Conservation (phyloP, 2,888 invertebrate genomes). For the Phaonia tiefii region DNA sequence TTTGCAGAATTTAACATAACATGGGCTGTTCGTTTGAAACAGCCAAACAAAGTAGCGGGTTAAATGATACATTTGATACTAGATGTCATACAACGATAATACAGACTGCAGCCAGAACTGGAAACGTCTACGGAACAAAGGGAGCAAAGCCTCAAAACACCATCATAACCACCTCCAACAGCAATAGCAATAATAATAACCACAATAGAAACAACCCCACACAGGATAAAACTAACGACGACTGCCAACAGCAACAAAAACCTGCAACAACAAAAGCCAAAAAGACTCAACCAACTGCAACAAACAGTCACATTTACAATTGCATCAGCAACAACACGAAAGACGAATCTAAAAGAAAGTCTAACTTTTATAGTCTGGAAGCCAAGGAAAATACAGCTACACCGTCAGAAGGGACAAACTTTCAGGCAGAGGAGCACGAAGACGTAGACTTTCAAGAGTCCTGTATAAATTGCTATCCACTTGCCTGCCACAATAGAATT, state of each 20-base stretch:
- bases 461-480: conserved; percentile 54
- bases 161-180: conserved; percentile 36
- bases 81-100: conserved; percentile 57
- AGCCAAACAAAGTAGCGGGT: conserved; percentile 70
- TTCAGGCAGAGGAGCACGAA: conserved; percentile 52
- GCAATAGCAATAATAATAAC: conserved; percentile 41
- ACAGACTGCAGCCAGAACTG: conserved; percentile 62
- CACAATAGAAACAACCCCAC: conserved; percentile 56
- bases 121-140: conserved; percentile 45
- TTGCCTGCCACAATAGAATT: conserved; percentile 58
- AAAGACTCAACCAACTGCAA: conserved; percentile 53
- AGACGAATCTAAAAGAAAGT: conserved; percentile 40
- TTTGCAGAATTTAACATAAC: conserved; percentile 91
- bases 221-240: conserved; percentile 45
- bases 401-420: conserved; percentile 50
- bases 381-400: conserved; percentile 23
- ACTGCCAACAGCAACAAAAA: conserved; percentile 62
- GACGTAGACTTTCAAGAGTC: conserved; percentile 65
- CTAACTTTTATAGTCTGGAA: conserved; percentile 41
- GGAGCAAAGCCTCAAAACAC: conserved; percentile 30
- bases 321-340: conserved; percentile 33
- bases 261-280: conserved; percentile 60
- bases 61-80: conserved; percentile 59
- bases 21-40: conserved; percentile 93
- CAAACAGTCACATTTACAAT: conserved; percentile 43